Conservation (phyloP, 92 coral and sea anemone genomes). For the Epizoanthus illoricatus region DNA sequence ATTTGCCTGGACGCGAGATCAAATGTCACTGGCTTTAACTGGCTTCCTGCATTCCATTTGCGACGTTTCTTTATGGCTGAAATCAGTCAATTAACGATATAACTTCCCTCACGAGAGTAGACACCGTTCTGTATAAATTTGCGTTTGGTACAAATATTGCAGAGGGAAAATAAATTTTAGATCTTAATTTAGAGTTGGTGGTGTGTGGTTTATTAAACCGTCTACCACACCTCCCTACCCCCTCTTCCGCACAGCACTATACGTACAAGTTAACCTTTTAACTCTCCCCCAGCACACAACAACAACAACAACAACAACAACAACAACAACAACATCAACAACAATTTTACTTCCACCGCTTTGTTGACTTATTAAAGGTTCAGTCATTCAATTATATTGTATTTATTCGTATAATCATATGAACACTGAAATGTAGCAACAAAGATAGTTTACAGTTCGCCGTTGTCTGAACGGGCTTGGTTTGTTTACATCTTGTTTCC, state of each 20-base stretch:
- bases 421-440: too few species aligned
- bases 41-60: not conserved
- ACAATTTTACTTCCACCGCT: not conserved
- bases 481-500: too few species aligned
- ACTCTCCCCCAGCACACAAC: too few species aligned
- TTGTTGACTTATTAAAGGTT: not conserved
- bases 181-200: constrained; percentile 19
- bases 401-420: too few species aligned
- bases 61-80: not conserved
- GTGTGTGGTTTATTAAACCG: not conserved
- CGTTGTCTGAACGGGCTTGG: too few species aligned
- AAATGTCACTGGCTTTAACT: not conserved
- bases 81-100: not conserved
- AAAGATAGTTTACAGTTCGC: too few species aligned
- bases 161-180: constrained; percentile 7
- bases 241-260: too few species aligned
- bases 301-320: too few species aligned
- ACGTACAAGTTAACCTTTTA: too few species aligned
- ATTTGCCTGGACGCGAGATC: not conserved
- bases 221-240: not conserved
- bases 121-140: too few species aligned
- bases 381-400: too few species aligned
- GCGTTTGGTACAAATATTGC: constrained; percentile 1
- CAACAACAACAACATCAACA: too few species aligned
- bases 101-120: constrained; percentile 7